phyloP scores from a whole-genome alignment of 2,113 vertebrate genomes.

The Spea multiplicata region DNA sequence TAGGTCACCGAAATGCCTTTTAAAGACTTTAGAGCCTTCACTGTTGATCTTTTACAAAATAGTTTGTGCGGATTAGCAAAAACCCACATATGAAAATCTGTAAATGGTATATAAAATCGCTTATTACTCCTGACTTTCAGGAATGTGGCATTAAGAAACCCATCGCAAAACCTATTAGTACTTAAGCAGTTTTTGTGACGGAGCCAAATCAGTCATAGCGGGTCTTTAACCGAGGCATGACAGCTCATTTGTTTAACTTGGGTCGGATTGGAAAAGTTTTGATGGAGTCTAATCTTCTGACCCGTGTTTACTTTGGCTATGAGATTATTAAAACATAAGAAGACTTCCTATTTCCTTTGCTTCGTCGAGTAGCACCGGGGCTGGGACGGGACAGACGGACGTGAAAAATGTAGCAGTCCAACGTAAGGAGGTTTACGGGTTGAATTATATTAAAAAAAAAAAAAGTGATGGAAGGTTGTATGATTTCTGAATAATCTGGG shows the following conservation, averaged over 20 bases:
- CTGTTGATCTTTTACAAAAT: not conserved
- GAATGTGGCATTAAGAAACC: conserved; percentile 57
- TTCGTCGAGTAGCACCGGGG: conserved; percentile 62
- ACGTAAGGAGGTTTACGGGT: not conserved
- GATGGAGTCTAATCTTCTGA: conserved; percentile 69
- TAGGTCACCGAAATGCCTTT: not conserved
- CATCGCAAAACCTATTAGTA: conserved; percentile 57
- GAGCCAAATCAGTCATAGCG: conserved; percentile 57
- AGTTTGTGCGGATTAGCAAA: not conserved
- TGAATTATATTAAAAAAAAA: not conserved
- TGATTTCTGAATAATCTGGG: too few species aligned
- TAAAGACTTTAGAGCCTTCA: not conserved
- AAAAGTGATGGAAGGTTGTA: too few species aligned
- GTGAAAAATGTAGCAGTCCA: conserved; percentile 48
- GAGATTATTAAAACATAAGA: conserved; percentile 56
- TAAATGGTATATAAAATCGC: conserved; percentile 53
- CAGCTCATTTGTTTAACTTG: conserved; percentile 67
- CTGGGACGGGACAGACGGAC: not conserved
- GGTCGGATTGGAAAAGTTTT: conserved; percentile 63
- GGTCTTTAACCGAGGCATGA: conserved; percentile 55
- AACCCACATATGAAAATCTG: conserved; percentile 42
- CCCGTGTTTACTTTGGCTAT: conserved; percentile 65
- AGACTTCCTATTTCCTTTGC: conserved; percentile 65
- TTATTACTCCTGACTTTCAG: conserved; percentile 52
- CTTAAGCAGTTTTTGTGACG: conserved; percentile 47